phyloP scores from a whole-genome alignment of 2,113 vertebrate genomes.

The Alexandromys fortis region DNA sequence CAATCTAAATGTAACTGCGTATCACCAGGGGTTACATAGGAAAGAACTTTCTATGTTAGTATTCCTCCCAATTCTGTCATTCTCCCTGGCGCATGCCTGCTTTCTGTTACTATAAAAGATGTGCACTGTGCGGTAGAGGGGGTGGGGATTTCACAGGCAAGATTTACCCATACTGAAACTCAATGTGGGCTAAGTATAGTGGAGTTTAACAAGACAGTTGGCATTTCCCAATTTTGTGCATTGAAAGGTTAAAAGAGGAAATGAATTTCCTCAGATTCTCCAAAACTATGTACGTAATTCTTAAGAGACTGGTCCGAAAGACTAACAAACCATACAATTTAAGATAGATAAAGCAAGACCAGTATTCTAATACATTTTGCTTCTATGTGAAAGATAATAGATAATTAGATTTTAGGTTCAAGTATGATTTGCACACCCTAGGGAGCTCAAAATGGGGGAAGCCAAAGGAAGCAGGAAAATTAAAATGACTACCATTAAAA shows the following conservation, averaged over 20 bases:
- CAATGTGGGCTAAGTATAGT: not conserved
- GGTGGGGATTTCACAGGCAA: not conserved
- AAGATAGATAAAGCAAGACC: constrained; percentile 20
- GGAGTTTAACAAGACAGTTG: constrained; percentile 25
- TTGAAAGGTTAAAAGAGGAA: not conserved
- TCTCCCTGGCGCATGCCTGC: not conserved
- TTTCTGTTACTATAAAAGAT: constrained; percentile 11
- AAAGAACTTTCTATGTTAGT: not conserved
- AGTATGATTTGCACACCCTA: not conserved
- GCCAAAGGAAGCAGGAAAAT: constrained; percentile 21
- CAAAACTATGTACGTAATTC: constrained; percentile 16
- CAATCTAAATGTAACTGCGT: not conserved
- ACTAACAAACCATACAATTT: constrained; percentile 22
- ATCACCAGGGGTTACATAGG: not conserved
- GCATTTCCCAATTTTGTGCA: constrained; percentile 19
- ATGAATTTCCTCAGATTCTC: constrained; percentile 15
- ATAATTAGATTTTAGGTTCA: constrained; percentile 21
- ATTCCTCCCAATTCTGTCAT: not conserved
- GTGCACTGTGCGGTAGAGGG: not conserved
- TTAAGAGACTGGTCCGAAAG: not conserved
- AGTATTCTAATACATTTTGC: not conserved
- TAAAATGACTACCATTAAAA: not conserved
- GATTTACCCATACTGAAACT: constrained; percentile 44
- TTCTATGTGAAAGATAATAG: not conserved
- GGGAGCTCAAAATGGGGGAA: not conserved